Conservation (phyloP, 2,797 vertebrate genomes). For the Enteromius paludinosus region DNA sequence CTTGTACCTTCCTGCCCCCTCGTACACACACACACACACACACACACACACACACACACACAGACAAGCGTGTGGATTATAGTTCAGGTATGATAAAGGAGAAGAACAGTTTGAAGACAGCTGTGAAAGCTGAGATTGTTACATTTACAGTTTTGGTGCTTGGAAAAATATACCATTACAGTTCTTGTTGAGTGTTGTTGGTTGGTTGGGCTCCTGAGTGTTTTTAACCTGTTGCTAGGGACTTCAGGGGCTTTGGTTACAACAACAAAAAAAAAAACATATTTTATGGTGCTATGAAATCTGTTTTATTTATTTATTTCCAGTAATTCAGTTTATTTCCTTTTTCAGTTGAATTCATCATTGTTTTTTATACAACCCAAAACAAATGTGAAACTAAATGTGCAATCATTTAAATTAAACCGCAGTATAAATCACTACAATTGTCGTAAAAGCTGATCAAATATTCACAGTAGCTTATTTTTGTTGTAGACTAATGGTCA, state of each 20-base stretch:
- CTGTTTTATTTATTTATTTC: neutral
- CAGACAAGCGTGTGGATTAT: neutral
- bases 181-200: neutral
- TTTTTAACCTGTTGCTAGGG: constrained; percentile 2
- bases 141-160: neutral
- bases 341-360: neutral
- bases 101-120: neutral
- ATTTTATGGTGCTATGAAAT: neutral
- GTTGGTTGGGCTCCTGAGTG: neutral
- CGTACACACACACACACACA: neutral
- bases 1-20: neutral
- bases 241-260: neutral
- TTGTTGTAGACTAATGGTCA: neutral
- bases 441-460: neutral
- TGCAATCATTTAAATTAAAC: neutral
- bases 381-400: neutral
- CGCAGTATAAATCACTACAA: neutral
- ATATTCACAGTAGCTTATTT: neutral
- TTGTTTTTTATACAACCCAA: neutral
- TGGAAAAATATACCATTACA: neutral
- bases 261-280: neutral
- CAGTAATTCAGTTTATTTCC: neutral
- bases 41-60: neutral
- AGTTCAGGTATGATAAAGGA: neutral
- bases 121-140: neutral